Percentiles rank a stretch among this genome's conserved stretches.
Evolutionary conservation across 2,888 invertebrate species (phyloP).

Genomic region (Micropterix aruncella): DNA sequence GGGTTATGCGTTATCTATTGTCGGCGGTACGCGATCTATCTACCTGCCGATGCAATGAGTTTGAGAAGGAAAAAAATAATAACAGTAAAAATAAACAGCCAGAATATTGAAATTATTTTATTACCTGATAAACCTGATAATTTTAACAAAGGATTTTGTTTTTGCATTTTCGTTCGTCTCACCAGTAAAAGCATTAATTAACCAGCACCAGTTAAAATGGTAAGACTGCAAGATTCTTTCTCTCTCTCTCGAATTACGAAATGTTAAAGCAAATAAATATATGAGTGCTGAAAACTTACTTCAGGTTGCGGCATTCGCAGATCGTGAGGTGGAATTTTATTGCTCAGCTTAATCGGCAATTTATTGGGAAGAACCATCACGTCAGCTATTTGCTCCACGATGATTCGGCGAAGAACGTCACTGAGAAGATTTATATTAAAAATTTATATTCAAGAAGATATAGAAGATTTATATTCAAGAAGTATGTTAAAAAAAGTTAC

Average conservation of each 20-base stretch:
- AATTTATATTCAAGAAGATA: not conserved
- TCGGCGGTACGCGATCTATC: too few relatives aligned
- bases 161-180: too few relatives aligned
- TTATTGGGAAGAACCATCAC: slow-evolving; percentile 96
- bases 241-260: slow-evolving; percentile 3
- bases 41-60: too few relatives aligned
- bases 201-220: not conserved
- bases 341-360: slow-evolving; percentile 76
- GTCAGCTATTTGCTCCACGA: slow-evolving; percentile 80
- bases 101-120: too few relatives aligned
- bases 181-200: not conserved
- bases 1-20: too few relatives aligned
- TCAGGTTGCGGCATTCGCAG: slow-evolving; percentile 88
- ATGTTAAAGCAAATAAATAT: too few relatives aligned
- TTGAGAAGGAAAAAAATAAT: too few relatives aligned
- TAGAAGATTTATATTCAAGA: slow-evolving; percentile 1
- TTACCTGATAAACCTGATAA: too few relatives aligned
- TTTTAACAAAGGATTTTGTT: too few relatives aligned
- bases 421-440: slow-evolving; percentile 31
- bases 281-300: slow-evolving; percentile 47
- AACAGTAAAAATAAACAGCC: too few relatives aligned
- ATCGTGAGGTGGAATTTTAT: slow-evolving; percentile 65
- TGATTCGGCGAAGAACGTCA: slow-evolving; percentile 75
- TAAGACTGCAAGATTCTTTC: not conserved
- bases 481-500: not conserved